Conservation (phyloP, 2,888 invertebrate genomes). For the Lasius platythorax region DNA sequence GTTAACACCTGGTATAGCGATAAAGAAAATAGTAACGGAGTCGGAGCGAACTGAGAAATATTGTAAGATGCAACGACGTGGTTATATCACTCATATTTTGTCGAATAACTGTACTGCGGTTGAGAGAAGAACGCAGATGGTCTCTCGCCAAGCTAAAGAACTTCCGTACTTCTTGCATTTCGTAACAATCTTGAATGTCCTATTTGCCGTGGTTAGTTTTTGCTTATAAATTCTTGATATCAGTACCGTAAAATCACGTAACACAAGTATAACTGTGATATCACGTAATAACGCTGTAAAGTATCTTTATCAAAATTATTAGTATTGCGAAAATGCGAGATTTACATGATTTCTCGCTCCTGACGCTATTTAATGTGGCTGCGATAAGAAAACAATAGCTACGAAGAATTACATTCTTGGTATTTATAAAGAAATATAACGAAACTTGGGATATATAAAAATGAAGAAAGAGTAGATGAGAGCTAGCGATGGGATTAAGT, state of each 20-base stretch:
- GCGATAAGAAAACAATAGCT: neutral
- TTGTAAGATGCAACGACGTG: neutral
- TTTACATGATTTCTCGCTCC: neutral
- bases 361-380: neutral
- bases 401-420: neutral
- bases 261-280: neutral
- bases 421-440: neutral
- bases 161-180: neutral
- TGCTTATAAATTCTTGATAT: neutral
- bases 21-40: neutral
- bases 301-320: neutral
- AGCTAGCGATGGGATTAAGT: too few species aligned
- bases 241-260: neutral
- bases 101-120: neutral
- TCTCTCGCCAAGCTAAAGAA: neutral
- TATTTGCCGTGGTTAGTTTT: neutral
- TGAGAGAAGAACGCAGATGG: neutral
- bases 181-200: neutral
- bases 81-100: neutral
- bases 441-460: too few species aligned
- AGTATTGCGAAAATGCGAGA: neutral
- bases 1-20: conserved; percentile 4
- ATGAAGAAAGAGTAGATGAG: too few species aligned
- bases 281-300: neutral
- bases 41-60: neutral